Conservation (phyloP, 2,888 invertebrate genomes). For the Allolobophora icterica region DNA sequence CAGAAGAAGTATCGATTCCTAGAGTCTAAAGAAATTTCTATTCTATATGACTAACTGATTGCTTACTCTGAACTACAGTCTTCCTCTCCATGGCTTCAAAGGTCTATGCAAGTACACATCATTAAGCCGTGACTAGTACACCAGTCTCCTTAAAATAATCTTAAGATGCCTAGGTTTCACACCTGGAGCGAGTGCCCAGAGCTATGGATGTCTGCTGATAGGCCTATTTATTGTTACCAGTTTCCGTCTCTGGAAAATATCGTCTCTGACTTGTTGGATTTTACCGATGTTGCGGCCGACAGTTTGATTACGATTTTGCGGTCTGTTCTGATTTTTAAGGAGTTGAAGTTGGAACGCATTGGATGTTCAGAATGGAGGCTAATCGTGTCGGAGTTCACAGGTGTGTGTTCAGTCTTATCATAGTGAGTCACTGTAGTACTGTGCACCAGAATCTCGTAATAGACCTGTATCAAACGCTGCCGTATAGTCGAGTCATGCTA, state of each 20-base stretch:
- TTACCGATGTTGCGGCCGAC: not conserved
- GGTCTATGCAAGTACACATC: no score
- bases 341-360: constrained; percentile 63
- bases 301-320: not conserved
- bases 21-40: not conserved
- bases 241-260: not conserved
- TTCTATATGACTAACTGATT: no score
- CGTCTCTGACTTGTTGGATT: not conserved
- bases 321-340: constrained; percentile 35
- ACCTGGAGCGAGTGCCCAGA: no score
- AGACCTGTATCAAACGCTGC: no score
- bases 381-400: constrained; percentile 64
- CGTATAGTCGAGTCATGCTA: no score
- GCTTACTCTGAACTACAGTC: no score
- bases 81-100: no score
- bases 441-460: no score
- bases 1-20: not conserved
- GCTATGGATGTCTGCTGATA: not conserved
- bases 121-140: no score
- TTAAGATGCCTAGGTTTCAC: no score
- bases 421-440: not conserved
- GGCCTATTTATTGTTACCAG: not conserved
- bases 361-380: constrained; percentile 63
- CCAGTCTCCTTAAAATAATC: no score
- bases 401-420: constrained; percentile 44